phyloP scores from a whole-genome alignment of 2,888 invertebrate species.

The Falcaria lacertinaria region DNA sequence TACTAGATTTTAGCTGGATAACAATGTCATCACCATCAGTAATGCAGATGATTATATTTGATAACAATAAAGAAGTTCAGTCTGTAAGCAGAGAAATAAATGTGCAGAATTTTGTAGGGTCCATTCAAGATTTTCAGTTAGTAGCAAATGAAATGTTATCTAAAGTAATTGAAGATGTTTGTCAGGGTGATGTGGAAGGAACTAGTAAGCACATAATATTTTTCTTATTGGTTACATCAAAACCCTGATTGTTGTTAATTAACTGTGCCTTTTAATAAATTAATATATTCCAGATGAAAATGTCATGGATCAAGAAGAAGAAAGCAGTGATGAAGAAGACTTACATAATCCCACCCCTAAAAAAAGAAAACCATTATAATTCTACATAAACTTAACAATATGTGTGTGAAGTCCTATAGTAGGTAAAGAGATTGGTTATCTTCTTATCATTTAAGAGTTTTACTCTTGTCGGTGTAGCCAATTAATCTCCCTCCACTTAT shows the following conservation, averaged over 20 bases:
- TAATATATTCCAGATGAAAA: constrained; percentile 19
- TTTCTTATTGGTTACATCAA: not conserved
- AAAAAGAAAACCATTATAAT: constrained; percentile 42
- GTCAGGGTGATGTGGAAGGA: constrained; percentile 29
- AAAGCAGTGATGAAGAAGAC: constrained; percentile 32
- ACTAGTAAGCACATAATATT: not conserved
- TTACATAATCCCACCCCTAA: constrained; percentile 33
- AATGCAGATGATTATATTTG: constrained; percentile 43
- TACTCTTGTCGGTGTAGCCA: no score
- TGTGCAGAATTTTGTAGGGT: constrained; percentile 32
- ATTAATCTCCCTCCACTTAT: no score
- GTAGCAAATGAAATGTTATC: constrained; percentile 48
- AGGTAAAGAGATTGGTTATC: no score
- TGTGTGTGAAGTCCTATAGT: not conserved
- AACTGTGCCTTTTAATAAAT: not conserved
- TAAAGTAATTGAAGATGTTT: constrained; percentile 40
- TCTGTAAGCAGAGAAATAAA: constrained; percentile 34
- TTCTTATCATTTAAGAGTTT: no score
- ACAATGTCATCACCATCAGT: constrained; percentile 28
- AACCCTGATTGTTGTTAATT: no score
- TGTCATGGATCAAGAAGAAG: constrained; percentile 23
- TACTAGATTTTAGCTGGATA: not conserved
- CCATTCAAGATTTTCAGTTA: constrained; percentile 52
- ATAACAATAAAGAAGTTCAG: constrained; percentile 38
- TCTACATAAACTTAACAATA: constrained; percentile 8